Evolutionary conservation across 1,140 invertebrate species (phyloP).

Genomic region (Drosophila kurseongensis): DNA sequence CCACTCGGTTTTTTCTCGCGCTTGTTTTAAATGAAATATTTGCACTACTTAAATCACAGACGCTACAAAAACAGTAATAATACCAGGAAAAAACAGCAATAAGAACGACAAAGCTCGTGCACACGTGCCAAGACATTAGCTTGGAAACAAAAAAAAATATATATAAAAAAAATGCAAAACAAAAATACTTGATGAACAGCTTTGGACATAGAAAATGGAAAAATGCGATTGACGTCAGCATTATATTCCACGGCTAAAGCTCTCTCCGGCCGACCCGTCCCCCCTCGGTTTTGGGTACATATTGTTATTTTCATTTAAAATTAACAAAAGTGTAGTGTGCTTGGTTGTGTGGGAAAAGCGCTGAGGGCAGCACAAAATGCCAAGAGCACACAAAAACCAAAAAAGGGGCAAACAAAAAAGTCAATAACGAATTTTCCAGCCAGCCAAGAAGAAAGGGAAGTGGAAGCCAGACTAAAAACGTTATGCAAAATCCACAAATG

Average conservation of each 20-base stretch:
- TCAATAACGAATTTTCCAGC: slow-evolving; percentile 70
- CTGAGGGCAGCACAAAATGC: slow-evolving; percentile 59
- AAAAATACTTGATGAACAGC: slow-evolving; percentile 71
- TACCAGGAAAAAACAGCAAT: slow-evolving; percentile 15
- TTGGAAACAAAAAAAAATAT: slow-evolving; percentile 12
- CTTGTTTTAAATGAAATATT: slow-evolving; percentile 65
- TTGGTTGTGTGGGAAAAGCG: slow-evolving; percentile 52
- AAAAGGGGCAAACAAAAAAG: slow-evolving; percentile 43
- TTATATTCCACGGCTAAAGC: slow-evolving; percentile 76
- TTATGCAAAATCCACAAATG: slow-evolving; percentile 66
- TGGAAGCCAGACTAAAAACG: slow-evolving; percentile 56
- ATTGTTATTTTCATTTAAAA: slow-evolving; percentile 70
- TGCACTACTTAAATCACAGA: slow-evolving; percentile 52
- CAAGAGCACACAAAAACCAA: slow-evolving; percentile 23
- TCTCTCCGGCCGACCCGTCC: slow-evolving; percentile 3
- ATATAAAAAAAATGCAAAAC: slow-evolving; percentile 43
- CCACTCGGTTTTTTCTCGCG: slow-evolving; percentile 31
- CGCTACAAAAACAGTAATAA: slow-evolving; percentile 33
- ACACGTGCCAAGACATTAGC: slow-evolving; percentile 71
- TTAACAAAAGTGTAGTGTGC: slow-evolving; percentile 58
- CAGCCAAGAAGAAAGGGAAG: slow-evolving; percentile 41
- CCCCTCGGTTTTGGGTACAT: slow-evolving; percentile 31
- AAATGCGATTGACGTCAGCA: slow-evolving; percentile 82
- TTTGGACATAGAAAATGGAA: slow-evolving; percentile 72
- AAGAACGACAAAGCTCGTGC: slow-evolving; percentile 55